Evolutionary conservation across 2,888 invertebrate genomes (phyloP), one percentile per base, ranked within the genome.

Genomic region (Mesorhabditis belari): DNA sequence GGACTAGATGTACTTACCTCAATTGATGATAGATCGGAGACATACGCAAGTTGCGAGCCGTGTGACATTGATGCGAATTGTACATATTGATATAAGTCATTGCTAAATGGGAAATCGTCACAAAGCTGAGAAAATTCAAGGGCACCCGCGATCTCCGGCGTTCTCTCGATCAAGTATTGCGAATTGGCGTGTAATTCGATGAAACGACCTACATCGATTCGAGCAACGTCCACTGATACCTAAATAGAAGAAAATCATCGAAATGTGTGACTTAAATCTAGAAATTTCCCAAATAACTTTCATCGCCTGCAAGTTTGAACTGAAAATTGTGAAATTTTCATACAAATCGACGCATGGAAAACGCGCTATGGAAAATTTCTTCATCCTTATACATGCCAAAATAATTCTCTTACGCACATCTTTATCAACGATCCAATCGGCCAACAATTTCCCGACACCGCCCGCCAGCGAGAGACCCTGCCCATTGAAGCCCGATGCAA

Each of bases 401-500:
- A 54, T 2, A 17, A 19, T 21, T 12, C 17, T 51, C 24, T 25
- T 25, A 54, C 87, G 87, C 0, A 91, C 88, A 67, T 87, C 87
- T 0, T 90, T 90, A 66, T 89, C 88, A 0, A 89, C 86, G 52
- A 96, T 91, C 80, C 90, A 87, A 81, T 94, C 91, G 0, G 83
- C 77, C 0, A 92, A 88, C 1, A 90, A 88, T 76, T 89, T 87
- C 0, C 94, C 95, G n/a, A 94, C 89, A 4, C 95, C 96, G 0
- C 93, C 94, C 0, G 93, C 92, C 6, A 92, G 90, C 1, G 91
- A 90, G 54, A 94, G 89, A n/a, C 95, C 95, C 28, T 91, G 89
- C 0, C 93, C 92, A 85, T 92, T 92, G 89, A 94, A 91, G 3
- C 95, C 96, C 49, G 93, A 91, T 0, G 94, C 92, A 49, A 96